Base-by-base conservation (phyloP, 2,113 vertebrate genomes). In the Perccottus glenii region DNA sequence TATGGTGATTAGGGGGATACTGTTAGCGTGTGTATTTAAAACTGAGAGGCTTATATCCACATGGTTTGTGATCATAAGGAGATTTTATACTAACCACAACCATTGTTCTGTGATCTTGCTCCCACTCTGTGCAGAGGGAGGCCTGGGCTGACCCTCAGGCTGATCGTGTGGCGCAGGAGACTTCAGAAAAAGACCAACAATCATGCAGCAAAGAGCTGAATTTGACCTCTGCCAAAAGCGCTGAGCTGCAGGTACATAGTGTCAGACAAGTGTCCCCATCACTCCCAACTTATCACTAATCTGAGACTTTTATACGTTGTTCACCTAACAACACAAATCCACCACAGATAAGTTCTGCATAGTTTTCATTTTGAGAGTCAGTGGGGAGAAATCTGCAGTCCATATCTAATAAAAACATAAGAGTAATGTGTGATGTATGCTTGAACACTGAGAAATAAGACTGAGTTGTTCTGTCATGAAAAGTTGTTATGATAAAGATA, bases 241-340 rank as follows among this genome's bases (percentile, higher is more conserved):
- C 60, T 45, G 75, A 85, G 51, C 79, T 80, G 46, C 88, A 91
- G 92, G 93, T 93, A 83, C 51, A 61, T 66, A 46, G 65, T 67
- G 70, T 55, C 61, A 72, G 65, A 80, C 58, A 79, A 75, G 75
- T 82, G 70, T 68, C 47, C 81, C 48, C 49, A n/a, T 61, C 67
- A 43, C 38, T 57, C 38, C 52, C 48, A 55, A 70, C 51, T 77
- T 36, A 14, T 47, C 14, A 56, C 70, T 75, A 67, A 82, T 69
- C 66, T 66, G 9, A 68, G 45, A 36, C 66, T 36, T 80, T 81
- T 51, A 63, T 45, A 40, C 49, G 42, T 60, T 11, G 36, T 73
- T 71, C 36, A 64, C 49, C 48, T 70, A 63, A 64, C 27, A 66
- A 51, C 56, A 68, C 12, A 64, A 60, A 67, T 63, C 68, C 44